phyloP scores from a whole-genome alignment of 2,797 vertebrate genomes.

The Poecilia picta region DNA sequence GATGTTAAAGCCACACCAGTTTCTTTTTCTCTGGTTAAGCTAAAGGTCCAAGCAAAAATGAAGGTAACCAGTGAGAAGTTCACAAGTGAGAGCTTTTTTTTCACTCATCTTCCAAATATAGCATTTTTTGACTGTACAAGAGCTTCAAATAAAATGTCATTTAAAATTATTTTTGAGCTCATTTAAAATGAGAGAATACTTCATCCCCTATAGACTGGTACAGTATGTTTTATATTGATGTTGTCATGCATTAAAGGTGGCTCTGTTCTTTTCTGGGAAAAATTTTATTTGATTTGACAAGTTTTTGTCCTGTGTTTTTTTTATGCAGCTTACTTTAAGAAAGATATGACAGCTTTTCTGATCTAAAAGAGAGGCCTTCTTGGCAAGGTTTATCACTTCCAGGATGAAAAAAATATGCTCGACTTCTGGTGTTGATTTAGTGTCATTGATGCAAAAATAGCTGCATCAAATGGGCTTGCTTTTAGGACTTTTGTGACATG shows the following conservation, averaged over 20 bases:
- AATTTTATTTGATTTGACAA: slow-evolving; percentile 36
- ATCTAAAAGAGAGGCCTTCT: slow-evolving; percentile 28
- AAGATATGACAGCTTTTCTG: slow-evolving; percentile 37
- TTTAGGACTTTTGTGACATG: slow-evolving; percentile 28
- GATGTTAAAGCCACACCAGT: background rate
- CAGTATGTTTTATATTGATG: background rate
- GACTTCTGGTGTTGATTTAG: slow-evolving; percentile 32
- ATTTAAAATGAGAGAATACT: background rate
- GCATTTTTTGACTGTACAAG: background rate
- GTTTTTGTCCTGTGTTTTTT: slow-evolving; percentile 47
- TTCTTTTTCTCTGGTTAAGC: background rate
- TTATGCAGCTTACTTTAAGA: slow-evolving; percentile 12
- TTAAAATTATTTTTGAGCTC: background rate
- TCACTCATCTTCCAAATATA: background rate
- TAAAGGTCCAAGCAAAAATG: background rate
- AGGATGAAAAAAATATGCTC: slow-evolving; percentile 4
- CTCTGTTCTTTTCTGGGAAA: background rate
- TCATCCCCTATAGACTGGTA: background rate
- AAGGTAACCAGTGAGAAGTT: background rate
- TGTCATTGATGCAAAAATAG: slow-evolving; percentile 58
- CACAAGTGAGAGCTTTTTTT: background rate
- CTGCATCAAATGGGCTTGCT: slow-evolving; percentile 17
- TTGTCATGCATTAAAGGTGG: background rate
- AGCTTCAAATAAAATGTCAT: background rate
- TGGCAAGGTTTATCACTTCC: slow-evolving; percentile 14